Percentiles rank a stretch among this genome's conserved stretches.
Evolutionary conservation across 2,797 vertebrate genomes (phyloP).

Genomic region (Muscicapa striata): DNA sequence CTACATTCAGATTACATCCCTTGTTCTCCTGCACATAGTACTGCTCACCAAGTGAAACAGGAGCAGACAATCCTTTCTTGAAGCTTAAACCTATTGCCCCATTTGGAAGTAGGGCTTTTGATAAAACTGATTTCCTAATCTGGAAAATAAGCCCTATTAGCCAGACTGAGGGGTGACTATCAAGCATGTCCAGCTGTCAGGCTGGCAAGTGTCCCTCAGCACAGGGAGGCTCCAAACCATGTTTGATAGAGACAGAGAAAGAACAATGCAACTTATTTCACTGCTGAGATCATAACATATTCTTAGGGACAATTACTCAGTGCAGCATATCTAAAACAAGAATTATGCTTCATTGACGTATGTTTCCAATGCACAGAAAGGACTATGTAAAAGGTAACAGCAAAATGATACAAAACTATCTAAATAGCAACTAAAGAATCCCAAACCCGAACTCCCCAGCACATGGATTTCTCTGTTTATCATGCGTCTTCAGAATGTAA

Average conservation of each 20-base stretch:
- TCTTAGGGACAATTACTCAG: background rate
- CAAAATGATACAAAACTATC: background rate
- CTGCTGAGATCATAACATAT: constrained; percentile 23
- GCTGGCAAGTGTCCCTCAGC: background rate
- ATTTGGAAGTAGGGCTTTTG: background rate
- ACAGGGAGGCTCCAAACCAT: background rate
- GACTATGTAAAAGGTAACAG: background rate
- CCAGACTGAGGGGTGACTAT: background rate
- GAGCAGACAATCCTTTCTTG: background rate
- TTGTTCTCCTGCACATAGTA: background rate
- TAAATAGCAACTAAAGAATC: background rate
- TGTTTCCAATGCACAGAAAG: background rate
- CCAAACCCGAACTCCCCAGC: background rate
- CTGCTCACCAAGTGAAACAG: background rate
- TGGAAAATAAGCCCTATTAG: background rate
- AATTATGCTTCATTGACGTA: background rate
- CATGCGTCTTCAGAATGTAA: background rate
- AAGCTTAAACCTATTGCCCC: background rate
- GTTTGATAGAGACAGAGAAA: background rate
- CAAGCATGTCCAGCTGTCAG: background rate
- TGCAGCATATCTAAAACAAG: background rate
- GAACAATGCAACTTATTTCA: constrained; percentile 12
- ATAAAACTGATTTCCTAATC: background rate
- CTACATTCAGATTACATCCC: background rate
- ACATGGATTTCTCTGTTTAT: background rate